phyloP scores from a whole-genome alignment of 2,888 invertebrate genomes.

The Cyaniris semiargus region DNA sequence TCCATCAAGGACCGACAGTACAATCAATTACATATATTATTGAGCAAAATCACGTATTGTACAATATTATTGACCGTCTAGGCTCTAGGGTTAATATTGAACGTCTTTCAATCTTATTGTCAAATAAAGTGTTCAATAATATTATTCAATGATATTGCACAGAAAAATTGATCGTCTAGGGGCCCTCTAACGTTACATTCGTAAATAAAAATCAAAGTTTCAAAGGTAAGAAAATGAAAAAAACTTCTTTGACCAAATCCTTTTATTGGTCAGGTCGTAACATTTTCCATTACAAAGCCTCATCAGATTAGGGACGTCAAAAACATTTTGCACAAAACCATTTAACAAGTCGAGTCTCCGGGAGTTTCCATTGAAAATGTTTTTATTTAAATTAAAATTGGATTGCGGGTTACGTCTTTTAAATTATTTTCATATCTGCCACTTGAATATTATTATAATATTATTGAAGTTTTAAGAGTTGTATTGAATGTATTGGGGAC shows the following conservation, averaged over 20 bases:
- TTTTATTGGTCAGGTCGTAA: constrained; percentile 16
- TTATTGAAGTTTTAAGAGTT: not conserved
- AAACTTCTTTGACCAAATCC: not conserved
- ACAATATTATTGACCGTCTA: too few species aligned
- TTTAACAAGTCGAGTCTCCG: constrained; percentile 20
- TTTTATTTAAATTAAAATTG: constrained; percentile 18
- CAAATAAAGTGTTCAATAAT: too few species aligned
- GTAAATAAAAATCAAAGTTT: not conserved
- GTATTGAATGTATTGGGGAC: not conserved
- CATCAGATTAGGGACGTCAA: constrained; percentile 25
- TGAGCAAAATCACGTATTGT: too few species aligned
- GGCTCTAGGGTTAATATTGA: too few species aligned
- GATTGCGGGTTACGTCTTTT: not conserved
- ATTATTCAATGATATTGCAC: too few species aligned
- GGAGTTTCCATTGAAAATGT: not conserved
- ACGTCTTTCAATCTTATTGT: too few species aligned
- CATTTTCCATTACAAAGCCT: not conserved
- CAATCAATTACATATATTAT: too few species aligned
- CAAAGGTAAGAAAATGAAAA: constrained; percentile 8
- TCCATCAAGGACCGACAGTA: too few species aligned
- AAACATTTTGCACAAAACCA: constrained; percentile 27
- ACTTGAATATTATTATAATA: not conserved
- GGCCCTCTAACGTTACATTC: too few species aligned
- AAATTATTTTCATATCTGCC: not conserved
- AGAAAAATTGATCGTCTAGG: too few species aligned